These are phyloP conservation scores for Siniperca undulata DNA, from an alignment of 2,797 vertebrate species.

Conservation along the genomic window DNA sequence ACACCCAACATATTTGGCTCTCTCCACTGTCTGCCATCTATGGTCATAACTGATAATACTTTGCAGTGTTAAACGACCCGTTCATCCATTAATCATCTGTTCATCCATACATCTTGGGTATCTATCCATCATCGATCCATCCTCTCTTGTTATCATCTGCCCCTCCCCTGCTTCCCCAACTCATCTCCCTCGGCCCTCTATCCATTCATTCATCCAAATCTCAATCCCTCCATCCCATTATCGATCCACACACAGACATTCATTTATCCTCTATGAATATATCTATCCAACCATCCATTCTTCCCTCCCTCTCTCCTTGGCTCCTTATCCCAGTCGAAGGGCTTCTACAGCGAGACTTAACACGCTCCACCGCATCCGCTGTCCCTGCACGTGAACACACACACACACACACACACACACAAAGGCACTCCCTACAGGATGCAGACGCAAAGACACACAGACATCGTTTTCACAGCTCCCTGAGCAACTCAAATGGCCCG, in stretches of 20 bases:
- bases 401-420: slow-evolving; percentile 31
- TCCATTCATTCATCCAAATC: slow-evolving; percentile 61
- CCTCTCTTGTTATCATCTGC: slow-evolving; percentile 71
- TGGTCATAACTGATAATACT: slow-evolving; percentile 51
- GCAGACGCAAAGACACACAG: slow-evolving; percentile 68
- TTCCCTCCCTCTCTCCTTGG: slow-evolving; percentile 22
- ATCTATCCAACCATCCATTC: slow-evolving; percentile 52
- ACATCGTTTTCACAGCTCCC: slow-evolving; percentile 80
- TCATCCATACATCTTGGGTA: slow-evolving; percentile 58
- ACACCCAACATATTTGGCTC: slow-evolving; percentile 43
- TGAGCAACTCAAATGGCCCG: slow-evolving; percentile 78
- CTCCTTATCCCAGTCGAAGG: slow-evolving; percentile 65
- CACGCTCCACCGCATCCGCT: slow-evolving; percentile 66
- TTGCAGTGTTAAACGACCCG: slow-evolving; percentile 55
- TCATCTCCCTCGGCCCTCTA: slow-evolving; percentile 37
- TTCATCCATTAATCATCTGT: slow-evolving; percentile 62
- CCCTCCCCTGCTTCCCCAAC: slow-evolving; percentile 49
- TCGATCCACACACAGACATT: slow-evolving; percentile 58
- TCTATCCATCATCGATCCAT: slow-evolving; percentile 65
- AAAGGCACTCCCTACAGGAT: slow-evolving; percentile 67
- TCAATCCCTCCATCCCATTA: slow-evolving; percentile 57
- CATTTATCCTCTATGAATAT: slow-evolving; percentile 64
- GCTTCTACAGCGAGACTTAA: slow-evolving; percentile 66
- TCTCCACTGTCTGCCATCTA: slow-evolving; percentile 40
- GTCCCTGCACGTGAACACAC: slow-evolving; percentile 47